phyloP scores from a whole-genome alignment of 2,888 invertebrate species.

The Spisula subtruncata region DNA sequence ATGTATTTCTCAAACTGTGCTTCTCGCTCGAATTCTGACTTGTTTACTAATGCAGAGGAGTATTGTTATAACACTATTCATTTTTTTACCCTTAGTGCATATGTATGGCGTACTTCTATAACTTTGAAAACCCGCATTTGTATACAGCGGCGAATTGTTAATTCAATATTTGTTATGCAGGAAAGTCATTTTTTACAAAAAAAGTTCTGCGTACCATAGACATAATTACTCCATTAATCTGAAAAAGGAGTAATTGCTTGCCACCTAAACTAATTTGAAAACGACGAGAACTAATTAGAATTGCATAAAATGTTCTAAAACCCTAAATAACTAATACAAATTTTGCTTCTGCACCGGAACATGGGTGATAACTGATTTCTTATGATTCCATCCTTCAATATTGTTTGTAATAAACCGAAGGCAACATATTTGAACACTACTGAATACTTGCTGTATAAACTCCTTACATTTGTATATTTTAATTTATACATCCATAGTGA shows the following conservation, averaged over 20 bases:
- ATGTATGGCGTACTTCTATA: too few relatives aligned
- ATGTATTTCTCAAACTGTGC: too few relatives aligned
- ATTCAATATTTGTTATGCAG: neutral
- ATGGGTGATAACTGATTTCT: neutral
- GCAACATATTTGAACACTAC: neutral
- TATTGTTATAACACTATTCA: too few relatives aligned
- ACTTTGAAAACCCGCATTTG: too few relatives aligned
- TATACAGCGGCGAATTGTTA: neutral
- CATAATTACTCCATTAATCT: neutral
- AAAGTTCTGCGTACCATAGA: neutral
- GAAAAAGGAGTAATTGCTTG: neutral
- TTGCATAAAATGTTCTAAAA: neutral
- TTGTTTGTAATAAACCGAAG: neutral
- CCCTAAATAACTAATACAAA: neutral
- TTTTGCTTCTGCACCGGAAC: neutral
- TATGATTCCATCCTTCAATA: neutral
- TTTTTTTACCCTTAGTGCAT: too few relatives aligned
- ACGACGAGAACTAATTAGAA: conserved; percentile 3
- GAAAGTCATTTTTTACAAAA: neutral
- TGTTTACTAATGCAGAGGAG: too few relatives aligned
- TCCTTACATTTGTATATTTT: too few relatives aligned
- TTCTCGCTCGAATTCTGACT: too few relatives aligned
- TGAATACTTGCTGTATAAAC: neutral
- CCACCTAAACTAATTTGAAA: neutral
- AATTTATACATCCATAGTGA: neutral